Percentiles rank a stretch among this genome's conserved stretches.
phyloP scores from a whole-genome alignment of 2,797 vertebrate species.

The Xiphorhynchus erythropygius region DNA sequence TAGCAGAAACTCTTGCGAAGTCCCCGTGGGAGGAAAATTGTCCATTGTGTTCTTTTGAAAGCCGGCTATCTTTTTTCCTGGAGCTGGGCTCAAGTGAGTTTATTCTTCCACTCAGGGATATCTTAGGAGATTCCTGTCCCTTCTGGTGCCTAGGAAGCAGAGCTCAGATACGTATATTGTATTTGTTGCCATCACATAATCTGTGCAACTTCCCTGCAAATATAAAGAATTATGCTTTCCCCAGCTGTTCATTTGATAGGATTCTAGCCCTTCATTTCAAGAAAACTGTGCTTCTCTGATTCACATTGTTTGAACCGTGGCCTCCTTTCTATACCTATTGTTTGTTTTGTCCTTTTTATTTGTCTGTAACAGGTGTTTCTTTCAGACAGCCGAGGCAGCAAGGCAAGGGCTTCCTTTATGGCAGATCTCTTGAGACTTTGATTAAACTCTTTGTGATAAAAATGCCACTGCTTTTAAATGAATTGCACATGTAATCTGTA shows the following conservation, averaged over 20 bases:
- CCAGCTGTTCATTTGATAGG: slow-evolving; percentile 36
- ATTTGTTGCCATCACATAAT: slow-evolving; percentile 21
- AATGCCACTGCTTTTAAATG: slow-evolving; percentile 43
- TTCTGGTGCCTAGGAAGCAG: slow-evolving; percentile 37
- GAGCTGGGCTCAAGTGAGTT: slow-evolving; percentile 32
- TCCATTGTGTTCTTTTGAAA: slow-evolving; percentile 57
- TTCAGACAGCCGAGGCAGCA: slow-evolving; percentile 54
- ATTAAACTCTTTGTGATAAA: slow-evolving; percentile 67
- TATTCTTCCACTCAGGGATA: slow-evolving; percentile 53
- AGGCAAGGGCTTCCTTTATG: slow-evolving; percentile 57
- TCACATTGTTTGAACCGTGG: slow-evolving; percentile 33
- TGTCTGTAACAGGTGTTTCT: slow-evolving; percentile 66
- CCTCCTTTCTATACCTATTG: slow-evolving; percentile 61
- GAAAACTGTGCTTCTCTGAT: slow-evolving; percentile 1
- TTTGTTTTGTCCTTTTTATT: slow-evolving; percentile 55
- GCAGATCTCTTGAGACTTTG: slow-evolving; percentile 59
- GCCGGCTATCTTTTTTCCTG: slow-evolving; percentile 37
- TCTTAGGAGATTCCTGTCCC: slow-evolving; percentile 57
- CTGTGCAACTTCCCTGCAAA: slow-evolving; percentile 50
- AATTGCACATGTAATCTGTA: slow-evolving; percentile 30
- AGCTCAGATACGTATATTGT: slow-evolving; percentile 30
- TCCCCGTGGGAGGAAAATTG: slow-evolving; percentile 31
- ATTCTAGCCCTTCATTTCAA: slow-evolving; percentile 34
- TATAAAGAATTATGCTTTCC: slow-evolving; percentile 10
- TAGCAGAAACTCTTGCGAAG: slow-evolving; percentile 15